phyloP scores from a whole-genome alignment of 2,888 invertebrate genomes.

The Drosophila putrida region DNA sequence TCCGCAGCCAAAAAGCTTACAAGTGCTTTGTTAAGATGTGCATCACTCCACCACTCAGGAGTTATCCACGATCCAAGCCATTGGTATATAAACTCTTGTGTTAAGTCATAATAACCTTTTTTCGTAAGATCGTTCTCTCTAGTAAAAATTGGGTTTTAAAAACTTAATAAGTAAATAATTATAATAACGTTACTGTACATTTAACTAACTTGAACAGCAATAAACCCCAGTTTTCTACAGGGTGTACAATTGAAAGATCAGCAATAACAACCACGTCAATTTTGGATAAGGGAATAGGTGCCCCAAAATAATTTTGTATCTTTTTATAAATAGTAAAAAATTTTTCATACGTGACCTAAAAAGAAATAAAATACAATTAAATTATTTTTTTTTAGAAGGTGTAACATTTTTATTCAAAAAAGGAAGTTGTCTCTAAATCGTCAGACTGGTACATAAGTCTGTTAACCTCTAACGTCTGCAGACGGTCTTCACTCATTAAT shows the following conservation, averaged over 20 bases:
- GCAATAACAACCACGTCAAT: constrained; percentile 91
- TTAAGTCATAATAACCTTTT: constrained; percentile 88
- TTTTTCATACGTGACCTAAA: constrained; percentile 87
- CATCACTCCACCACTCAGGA: constrained; percentile 92
- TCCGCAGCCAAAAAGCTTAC: constrained; percentile 91
- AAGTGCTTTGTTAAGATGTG: constrained; percentile 91
- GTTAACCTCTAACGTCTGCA: too few species aligned
- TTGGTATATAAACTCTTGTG: constrained; percentile 92
- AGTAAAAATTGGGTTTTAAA: constrained; percentile 46
- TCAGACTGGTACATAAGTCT: too few species aligned
- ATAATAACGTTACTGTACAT: not conserved
- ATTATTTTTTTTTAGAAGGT: too few species aligned
- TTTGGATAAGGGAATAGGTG: constrained; percentile 89
- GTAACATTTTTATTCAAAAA: too few species aligned
- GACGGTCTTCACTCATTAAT: too few species aligned
- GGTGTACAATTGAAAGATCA: constrained; percentile 89
- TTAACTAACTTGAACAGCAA: constrained; percentile 90
- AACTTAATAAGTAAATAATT: not conserved
- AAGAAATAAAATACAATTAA: not conserved
- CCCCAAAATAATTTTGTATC: constrained; percentile 88
- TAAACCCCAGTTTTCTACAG: constrained; percentile 93
- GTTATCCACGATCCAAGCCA: constrained; percentile 92
- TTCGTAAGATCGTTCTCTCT: constrained; percentile 91
- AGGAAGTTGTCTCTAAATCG: too few species aligned
- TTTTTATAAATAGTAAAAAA: constrained; percentile 87